Percentiles rank a stretch among this genome's conserved stretches.
Conservation (phyloP, 1,140 invertebrate genomes). For the Drosophila lowei region DNA sequence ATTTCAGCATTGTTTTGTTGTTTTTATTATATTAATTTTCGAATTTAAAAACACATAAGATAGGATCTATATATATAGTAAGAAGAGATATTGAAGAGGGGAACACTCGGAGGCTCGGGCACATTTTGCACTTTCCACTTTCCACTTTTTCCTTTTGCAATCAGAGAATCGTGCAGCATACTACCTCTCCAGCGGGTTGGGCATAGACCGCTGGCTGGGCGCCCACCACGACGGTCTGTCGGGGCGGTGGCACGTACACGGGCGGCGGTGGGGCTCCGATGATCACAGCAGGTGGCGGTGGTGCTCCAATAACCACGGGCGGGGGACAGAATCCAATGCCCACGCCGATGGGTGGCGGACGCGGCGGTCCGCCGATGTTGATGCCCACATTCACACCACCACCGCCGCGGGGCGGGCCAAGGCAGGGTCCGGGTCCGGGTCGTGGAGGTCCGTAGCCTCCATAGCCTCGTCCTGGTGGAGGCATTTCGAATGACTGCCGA, state of each 20-base stretch:
- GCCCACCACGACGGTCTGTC: slow-evolving; percentile 49
- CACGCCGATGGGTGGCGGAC: slow-evolving; percentile 61
- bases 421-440: slow-evolving; percentile 47
- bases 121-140: too few relatives aligned
- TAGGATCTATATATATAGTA: slow-evolving; percentile 1
- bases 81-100: slow-evolving; percentile 8
- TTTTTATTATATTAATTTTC: slow-evolving; percentile 32
- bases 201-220: slow-evolving; percentile 44
- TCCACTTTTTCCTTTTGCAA: too few relatives aligned
- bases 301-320: slow-evolving; percentile 30
- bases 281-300: slow-evolving; percentile 32
- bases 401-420: slow-evolving; percentile 48
- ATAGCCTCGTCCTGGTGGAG: slow-evolving; percentile 63
- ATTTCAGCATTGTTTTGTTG: slow-evolving; percentile 20
- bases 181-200: slow-evolving; percentile 35
- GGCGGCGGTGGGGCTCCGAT: slow-evolving; percentile 40
- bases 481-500: slow-evolving; percentile 54
- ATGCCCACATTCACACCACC: slow-evolving; percentile 69
- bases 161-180: slow-evolving; percentile 55
- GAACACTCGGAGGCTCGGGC: too few relatives aligned
- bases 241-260: slow-evolving; percentile 29
- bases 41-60: background rate
- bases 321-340: slow-evolving; percentile 57
- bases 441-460: slow-evolving; percentile 52
- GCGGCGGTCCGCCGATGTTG: slow-evolving; percentile 58